These are phyloP conservation scores for Prunella fulvescens DNA, from an alignment of 2,113 vertebrate species.

Conservation along the genomic window DNA sequence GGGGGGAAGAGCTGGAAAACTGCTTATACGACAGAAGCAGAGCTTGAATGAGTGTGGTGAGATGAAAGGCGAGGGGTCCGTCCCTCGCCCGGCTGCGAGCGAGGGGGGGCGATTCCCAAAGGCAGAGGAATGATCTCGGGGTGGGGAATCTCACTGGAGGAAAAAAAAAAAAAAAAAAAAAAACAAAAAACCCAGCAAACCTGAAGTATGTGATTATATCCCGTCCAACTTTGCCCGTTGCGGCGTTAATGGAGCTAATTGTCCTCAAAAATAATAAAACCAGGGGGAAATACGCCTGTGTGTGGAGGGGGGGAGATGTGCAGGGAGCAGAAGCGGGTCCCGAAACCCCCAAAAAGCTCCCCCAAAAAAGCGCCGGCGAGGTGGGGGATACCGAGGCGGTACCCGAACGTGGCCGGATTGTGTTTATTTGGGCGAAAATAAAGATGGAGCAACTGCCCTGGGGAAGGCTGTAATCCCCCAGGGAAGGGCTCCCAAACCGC, in stretches of 20 bases:
- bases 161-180: too few species aligned
- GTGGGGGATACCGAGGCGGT: not conserved
- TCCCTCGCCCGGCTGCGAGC: not conserved
- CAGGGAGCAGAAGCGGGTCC: not conserved
- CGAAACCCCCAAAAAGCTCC: fast-evolving
- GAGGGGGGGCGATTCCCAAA: not conserved
- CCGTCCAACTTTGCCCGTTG: not conserved
- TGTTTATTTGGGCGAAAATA: constrained; percentile 5
- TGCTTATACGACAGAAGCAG: constrained; percentile 59
- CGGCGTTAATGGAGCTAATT: not conserved
- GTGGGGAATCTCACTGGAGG: not conserved
- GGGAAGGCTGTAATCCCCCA: not conserved
- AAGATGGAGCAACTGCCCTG: not conserved
- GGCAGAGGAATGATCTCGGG: not conserved
- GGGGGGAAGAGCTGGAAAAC: constrained; percentile 40
- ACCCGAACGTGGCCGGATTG: not conserved
- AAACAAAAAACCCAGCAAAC: not conserved
- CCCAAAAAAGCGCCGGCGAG: not conserved
- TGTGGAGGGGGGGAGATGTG: not conserved
- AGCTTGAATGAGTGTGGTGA: constrained; percentile 49
- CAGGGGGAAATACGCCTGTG: not conserved
- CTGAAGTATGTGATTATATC: not conserved
- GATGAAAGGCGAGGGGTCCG: constrained; percentile 31
- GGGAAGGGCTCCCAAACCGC: not conserved
- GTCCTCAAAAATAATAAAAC: not conserved